phyloP scores from a whole-genome alignment of 2,113 vertebrate genomes.

The Theristicus caerulescens region DNA sequence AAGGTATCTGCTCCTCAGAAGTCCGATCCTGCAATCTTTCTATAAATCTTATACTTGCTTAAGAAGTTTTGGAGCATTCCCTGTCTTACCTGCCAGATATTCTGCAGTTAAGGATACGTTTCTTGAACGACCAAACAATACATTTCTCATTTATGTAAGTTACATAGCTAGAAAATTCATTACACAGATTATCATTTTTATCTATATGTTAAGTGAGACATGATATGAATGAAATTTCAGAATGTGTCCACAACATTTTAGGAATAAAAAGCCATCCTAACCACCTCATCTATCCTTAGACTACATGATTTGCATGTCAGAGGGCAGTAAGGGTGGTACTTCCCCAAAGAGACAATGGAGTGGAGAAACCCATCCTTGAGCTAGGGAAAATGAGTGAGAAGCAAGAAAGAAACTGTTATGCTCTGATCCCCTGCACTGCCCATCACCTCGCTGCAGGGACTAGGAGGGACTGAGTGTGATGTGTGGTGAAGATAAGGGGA shows the following conservation, averaged over 20 bases:
- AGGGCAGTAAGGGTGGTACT: neutral
- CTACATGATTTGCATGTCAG: neutral
- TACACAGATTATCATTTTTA: neutral
- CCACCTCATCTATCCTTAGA: neutral
- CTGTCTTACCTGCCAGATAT: neutral
- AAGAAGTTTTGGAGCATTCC: neutral
- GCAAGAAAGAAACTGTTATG: neutral
- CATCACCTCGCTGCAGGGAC: neutral
- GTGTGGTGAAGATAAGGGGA: neutral
- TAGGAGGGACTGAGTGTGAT: too few species aligned
- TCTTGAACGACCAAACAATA: neutral
- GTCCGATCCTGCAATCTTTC: neutral
- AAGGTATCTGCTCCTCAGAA: neutral
- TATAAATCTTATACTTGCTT: neutral
- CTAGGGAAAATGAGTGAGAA: neutral
- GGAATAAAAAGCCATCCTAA: neutral
- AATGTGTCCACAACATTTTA: neutral
- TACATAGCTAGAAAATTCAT: neutral
- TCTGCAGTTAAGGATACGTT: neutral
- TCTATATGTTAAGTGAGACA: neutral
- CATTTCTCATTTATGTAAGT: neutral
- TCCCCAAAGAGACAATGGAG: neutral
- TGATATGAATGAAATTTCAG: neutral
- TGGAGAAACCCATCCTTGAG: neutral
- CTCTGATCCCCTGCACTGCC: neutral